Evolutionary conservation across 1,140 invertebrate species (phyloP), one percentile per base, ranked within the genome.

Genomic region (Ips nitidus): DNA sequence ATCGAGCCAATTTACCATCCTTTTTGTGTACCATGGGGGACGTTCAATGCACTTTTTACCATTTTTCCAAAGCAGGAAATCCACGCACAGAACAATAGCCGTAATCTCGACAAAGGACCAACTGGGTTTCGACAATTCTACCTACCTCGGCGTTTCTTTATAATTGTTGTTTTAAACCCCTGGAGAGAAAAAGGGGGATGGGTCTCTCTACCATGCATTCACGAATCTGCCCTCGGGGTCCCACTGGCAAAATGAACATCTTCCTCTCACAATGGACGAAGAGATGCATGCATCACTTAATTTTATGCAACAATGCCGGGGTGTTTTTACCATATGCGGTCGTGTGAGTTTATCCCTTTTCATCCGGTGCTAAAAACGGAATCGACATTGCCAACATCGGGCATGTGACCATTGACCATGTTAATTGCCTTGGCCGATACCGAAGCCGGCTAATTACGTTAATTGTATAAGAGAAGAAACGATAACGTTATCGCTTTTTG

Each of bases 101-200:
- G 52, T 43, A 63, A 63, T 63, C 38, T 22, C 40, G 47, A 41
- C 4, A 65, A 65, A 55, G 62, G 52, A 42, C 52, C 39, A 41
- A 53, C 52, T 8, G 39, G 39, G 4, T 41, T 65, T 43, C 22
- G 42, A 22, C 22, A 37, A 61, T 47, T 39, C 62, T 65, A 65
- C 62, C 62, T 65, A 65, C 62, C 62, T 65, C 52, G 41, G 62
- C 62, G 62, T 65, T 65, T 65, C 62, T 65, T 65, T 65, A 66
- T 66, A 66, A 66, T 66, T 66, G 64, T 66, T 66, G 55, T 66
- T 66, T 66, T 66, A 66, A 66, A 66, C 64, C 64, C 64, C 64
- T 58, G 64, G 64, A 66, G 64, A 66, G 64, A 57, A 50, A 45
- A 64, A 43, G 55, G 41, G 64, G 64, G 55, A 43, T 57, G 55